Evolutionary conservation across 2,888 invertebrate species (phyloP).

Genomic region (Meganola albula): DNA sequence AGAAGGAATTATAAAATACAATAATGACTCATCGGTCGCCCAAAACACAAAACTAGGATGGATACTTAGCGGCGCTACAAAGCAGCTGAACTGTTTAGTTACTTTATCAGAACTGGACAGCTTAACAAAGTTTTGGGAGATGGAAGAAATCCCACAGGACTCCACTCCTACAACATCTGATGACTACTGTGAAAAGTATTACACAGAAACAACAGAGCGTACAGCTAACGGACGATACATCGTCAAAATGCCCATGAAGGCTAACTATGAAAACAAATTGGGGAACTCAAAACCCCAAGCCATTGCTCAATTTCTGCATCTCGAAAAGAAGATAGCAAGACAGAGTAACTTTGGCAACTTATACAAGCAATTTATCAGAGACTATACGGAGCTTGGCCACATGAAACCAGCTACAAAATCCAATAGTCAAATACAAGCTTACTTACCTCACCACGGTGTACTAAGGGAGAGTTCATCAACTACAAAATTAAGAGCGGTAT

Average conservation of each 20-base stretch:
- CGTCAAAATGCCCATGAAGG: conserved; percentile 2
- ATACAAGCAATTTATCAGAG: conserved; percentile 2
- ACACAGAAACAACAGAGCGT: neutral
- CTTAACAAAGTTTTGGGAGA: no score
- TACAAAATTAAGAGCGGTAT: conserved; percentile 15
- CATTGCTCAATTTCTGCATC: conserved; percentile 5
- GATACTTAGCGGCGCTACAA: neutral
- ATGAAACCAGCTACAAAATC: conserved; percentile 6
- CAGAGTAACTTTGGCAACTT: neutral
- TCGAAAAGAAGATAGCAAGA: conserved; percentile 3
- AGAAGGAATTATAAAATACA: conserved; percentile 2
- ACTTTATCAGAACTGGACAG: no score
- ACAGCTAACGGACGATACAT: conserved; percentile 2
- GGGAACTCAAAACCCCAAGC: conserved; percentile 1
- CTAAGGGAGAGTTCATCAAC: conserved; percentile 11
- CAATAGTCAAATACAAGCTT: conserved; percentile 2
- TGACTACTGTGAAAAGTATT: conserved; percentile 4
- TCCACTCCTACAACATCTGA: no score
- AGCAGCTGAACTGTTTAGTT: no score
- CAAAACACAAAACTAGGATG: conserved; percentile 4
- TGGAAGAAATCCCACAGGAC: no score
- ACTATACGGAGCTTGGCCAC: conserved; percentile 6
- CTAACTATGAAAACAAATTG: conserved; percentile 1
- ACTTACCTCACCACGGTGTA: conserved; percentile 16
- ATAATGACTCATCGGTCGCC: conserved; percentile 3